A percentile compares a stretch with the other conserved stretches of the same genome.
These are phyloP conservation scores for Limnothrissa miodon DNA, from an alignment of 2,113 vertebrate species.

Conservation along the genomic window DNA sequence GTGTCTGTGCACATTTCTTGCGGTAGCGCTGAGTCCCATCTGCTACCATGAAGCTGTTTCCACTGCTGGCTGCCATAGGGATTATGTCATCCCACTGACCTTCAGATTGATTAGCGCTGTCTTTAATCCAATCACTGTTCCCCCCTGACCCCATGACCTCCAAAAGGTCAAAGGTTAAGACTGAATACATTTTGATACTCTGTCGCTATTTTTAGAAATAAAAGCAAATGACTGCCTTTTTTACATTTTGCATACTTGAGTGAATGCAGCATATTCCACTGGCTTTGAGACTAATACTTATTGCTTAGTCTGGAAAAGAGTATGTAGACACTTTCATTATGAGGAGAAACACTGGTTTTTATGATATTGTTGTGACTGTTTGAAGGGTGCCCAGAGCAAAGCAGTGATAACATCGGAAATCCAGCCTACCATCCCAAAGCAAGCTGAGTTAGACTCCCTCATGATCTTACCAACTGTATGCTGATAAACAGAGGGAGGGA, in stretches of 20 bases:
- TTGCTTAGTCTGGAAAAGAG: not conserved
- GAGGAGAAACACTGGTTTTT: not conserved
- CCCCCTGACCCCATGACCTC: constrained; percentile 31
- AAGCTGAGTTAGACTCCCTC: not conserved
- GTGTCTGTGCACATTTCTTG: not conserved
- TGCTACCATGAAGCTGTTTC: constrained; percentile 33
- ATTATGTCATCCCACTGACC: constrained; percentile 45
- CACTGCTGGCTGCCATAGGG: constrained; percentile 25
- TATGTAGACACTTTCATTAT: not conserved
- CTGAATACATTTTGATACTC: not conserved
- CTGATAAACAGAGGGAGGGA: constrained; percentile 3
- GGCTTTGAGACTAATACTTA: not conserved
- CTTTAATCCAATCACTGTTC: constrained; percentile 35
- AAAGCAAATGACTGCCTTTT: not conserved
- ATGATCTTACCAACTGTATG: not conserved
- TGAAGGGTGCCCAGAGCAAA: constrained; percentile 5
- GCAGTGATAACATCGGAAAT: constrained; percentile 18
- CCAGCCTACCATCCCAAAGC: constrained; percentile 22
- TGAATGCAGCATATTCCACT: not conserved
- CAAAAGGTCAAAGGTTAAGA: constrained; percentile 26
- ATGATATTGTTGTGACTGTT: constrained; percentile 35
- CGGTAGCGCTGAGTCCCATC: constrained; percentile 18
- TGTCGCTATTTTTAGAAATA: not conserved
- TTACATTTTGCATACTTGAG: not conserved
- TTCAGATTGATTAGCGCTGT: constrained; percentile 32